Conservation (phyloP, 1,140 invertebrate genomes). For the Gryllus bimaculatus region DNA sequence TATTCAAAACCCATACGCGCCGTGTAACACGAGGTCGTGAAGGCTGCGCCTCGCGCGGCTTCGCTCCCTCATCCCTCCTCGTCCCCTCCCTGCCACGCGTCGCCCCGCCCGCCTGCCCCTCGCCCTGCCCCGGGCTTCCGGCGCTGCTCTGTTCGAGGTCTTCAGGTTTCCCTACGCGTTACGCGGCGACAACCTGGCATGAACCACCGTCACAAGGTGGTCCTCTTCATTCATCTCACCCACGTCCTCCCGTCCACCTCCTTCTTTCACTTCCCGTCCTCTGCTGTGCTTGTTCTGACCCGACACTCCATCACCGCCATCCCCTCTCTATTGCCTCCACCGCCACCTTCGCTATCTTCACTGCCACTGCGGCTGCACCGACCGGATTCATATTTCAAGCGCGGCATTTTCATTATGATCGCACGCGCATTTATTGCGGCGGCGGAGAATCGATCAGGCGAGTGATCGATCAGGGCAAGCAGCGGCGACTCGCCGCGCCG, state of each 20-base stretch:
- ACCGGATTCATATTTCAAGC: too few species aligned
- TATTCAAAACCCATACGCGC: background rate
- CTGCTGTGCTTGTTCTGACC: background rate
- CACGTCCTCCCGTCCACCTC: too few species aligned
- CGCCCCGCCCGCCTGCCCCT: too few species aligned
- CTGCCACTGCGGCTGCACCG: background rate
- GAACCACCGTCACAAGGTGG: background rate
- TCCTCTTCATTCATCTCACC: background rate
- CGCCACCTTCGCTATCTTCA: background rate
- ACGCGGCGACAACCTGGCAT: background rate
- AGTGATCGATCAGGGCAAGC: too few species aligned
- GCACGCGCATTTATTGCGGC: too few species aligned
- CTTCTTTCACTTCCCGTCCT: background rate
- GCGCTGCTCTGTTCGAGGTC: too few species aligned
- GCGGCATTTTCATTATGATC: too few species aligned
- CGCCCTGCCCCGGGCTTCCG: too few species aligned
- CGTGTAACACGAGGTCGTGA: background rate
- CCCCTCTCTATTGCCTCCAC: background rate
- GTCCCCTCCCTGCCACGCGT: background rate
- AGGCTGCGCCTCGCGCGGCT: background rate
- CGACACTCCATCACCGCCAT: background rate
- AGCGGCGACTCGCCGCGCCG: too few species aligned
- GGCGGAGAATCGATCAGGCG: too few species aligned
- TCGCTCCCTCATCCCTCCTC: background rate
- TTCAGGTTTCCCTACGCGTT: too few species aligned